A percentile compares a stretch with the other conserved stretches of the same genome.
phyloP scores from a whole-genome alignment of 2,113 vertebrate species.

The Chaetura pelagica region DNA sequence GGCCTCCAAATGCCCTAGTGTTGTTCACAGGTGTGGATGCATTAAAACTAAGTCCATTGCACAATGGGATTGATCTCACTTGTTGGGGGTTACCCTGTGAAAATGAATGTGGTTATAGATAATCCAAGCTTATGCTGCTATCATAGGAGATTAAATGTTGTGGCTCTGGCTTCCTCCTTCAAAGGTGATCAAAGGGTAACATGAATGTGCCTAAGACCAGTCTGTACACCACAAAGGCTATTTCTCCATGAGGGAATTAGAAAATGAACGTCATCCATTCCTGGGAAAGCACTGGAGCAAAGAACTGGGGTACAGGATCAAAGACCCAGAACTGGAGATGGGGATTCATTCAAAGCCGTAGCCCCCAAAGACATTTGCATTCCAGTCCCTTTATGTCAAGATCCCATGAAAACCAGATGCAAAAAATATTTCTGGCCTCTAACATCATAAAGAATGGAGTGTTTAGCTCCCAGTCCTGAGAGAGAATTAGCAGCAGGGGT shows the following conservation, averaged over 20 bases:
- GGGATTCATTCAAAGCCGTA: background rate
- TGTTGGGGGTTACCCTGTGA: background rate
- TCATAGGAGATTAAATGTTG: background rate
- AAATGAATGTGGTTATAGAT: background rate
- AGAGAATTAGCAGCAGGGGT: background rate
- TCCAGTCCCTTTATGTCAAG: background rate
- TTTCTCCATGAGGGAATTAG: background rate
- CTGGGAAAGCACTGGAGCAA: background rate
- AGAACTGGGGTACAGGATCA: background rate
- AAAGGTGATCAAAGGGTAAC: background rate
- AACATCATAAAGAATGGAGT: background rate
- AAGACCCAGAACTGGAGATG: background rate
- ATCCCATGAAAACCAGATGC: slow-evolving; percentile 6
- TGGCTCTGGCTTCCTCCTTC: background rate
- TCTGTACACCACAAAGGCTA: background rate
- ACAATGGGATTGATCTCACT: background rate
- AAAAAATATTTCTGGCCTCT: background rate
- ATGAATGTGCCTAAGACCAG: background rate
- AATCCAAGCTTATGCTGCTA: background rate
- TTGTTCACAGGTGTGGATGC: background rate
- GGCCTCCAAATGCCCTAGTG: background rate
- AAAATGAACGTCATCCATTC: background rate
- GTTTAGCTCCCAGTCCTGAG: background rate
- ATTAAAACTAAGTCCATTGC: background rate
- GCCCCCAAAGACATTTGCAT: background rate